phyloP scores from a whole-genome alignment of 2,797 vertebrate species.

The Pantherophis vulpinus region DNA sequence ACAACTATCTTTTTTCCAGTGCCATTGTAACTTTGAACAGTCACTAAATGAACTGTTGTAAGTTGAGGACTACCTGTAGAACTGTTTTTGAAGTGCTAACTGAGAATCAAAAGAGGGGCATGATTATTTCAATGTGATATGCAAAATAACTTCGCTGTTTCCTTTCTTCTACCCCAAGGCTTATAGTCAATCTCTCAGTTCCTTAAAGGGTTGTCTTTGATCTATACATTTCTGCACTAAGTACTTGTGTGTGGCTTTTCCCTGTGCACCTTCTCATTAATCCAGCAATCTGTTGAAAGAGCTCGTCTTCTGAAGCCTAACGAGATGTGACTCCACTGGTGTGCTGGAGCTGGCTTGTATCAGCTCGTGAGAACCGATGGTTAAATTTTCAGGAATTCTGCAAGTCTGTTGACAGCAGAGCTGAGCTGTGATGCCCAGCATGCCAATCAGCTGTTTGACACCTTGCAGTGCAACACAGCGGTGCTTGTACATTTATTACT shows the following conservation, averaged over 20 bases:
- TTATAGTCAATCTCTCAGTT: not conserved
- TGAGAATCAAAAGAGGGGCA: not conserved
- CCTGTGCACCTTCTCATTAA: not conserved
- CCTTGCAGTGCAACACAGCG: not conserved
- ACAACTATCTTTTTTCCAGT: too few species aligned
- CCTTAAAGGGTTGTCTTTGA: not conserved
- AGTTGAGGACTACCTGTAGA: not conserved
- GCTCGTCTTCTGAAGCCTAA: not conserved
- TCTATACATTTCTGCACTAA: not conserved
- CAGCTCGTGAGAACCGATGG: not conserved
- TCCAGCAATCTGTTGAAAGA: not conserved
- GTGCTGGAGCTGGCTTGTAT: not conserved
- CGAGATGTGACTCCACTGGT: not conserved
- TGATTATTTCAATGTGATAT: not conserved
- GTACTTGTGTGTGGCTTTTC: not conserved
- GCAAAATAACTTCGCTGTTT: not conserved
- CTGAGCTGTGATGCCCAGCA: not conserved
- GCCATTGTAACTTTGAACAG: too few species aligned
- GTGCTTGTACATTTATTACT: not conserved
- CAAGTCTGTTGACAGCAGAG: not conserved
- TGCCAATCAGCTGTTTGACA: not conserved
- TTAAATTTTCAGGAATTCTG: not conserved
- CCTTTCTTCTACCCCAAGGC: not conserved
- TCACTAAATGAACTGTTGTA: too few species aligned
- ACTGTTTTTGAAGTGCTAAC: not conserved